These are phyloP conservation scores for Dasysyrphus tricinctus DNA, from an alignment of 2,888 invertebrate species.

Conservation along the genomic window DNA sequence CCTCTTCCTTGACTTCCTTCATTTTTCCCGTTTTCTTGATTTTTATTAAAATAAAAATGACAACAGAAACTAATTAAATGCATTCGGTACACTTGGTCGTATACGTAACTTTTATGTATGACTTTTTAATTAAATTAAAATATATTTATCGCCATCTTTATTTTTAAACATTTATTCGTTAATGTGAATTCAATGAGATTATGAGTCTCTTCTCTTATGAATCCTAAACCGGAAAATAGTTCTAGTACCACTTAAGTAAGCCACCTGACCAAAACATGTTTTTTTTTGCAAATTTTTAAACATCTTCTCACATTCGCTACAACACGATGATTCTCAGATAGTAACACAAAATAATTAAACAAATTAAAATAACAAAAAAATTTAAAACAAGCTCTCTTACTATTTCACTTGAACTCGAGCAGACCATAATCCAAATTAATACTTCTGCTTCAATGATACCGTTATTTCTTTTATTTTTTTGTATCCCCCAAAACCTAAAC, in stretches of 20 bases:
- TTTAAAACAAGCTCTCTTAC: background rate
- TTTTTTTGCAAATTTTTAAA: slow-evolving; percentile 2
- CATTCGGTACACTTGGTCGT: too few species aligned
- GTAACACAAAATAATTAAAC: background rate
- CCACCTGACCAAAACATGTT: slow-evolving; percentile 29
- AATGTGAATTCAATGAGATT: background rate
- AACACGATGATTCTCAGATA: background rate
- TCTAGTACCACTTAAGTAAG: background rate
- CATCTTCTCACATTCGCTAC: background rate
- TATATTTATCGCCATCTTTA: too few species aligned
- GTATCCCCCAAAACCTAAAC: background rate
- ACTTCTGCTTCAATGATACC: slow-evolving; percentile 7
- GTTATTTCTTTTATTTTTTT: background rate
- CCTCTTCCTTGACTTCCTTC: too few species aligned
- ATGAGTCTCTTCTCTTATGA: background rate
- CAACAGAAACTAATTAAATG: too few species aligned
- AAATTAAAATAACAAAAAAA: background rate
- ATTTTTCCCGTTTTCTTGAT: too few species aligned
- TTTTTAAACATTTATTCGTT: background rate
- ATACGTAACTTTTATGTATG: too few species aligned
- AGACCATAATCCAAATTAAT: background rate
- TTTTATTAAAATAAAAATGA: too few species aligned
- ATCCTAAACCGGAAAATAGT: background rate
- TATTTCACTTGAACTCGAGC: slow-evolving; percentile 11
- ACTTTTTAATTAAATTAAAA: too few species aligned